Evolutionary conservation across 2,888 invertebrate species (phyloP), one percentile per base, ranked within the genome.

Genomic region (Andrena camellia): DNA sequence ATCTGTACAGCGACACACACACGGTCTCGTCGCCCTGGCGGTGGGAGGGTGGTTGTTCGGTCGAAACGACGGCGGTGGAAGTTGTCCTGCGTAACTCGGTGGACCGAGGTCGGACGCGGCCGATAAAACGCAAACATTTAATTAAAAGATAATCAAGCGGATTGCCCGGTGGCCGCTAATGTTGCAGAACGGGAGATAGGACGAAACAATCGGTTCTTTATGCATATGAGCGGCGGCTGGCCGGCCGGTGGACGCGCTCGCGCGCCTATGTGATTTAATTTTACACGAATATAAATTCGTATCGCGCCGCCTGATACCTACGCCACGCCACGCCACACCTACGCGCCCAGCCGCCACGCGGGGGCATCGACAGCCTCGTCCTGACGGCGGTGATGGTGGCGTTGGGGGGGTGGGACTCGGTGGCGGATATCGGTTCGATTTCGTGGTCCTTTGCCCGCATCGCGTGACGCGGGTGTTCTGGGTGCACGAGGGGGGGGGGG

Each of bases 131-230:
- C 91, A 91, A 92, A 92, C 92, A 91, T 93, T 93, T 93, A 93
- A 93, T 93, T 93, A 93, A 93, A 93, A 93, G 92, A 93, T 93
- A 93, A 93, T 92, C 93, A 91, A 91, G 85, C 90, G 90, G 90
- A 92, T 93, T 90, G 91, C 82, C 85, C 86, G 85, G 66, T 77
- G 84, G 77, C 84, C 90, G 90, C 90, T 92, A 91, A 91, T 92
- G 91, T 92, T 88, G 90, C 89, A 90, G 88, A 87, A 90, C 89
- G 88, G 84, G 81, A 90, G 89, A 90, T 89, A 88, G 86, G 86
- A 81, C 79, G 88, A 79, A 88, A 91, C 92, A 91, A 92, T 92
- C 89, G 92, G 86, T 91, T 91, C 91, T 92, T 92, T 91, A 92
- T 92, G 92, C 92, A 92, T 92, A 92, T 92, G 90, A 92, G 91